Evolutionary conservation across 2,888 invertebrate genomes (phyloP).

Genomic region (Athetis lepigone): DNA sequence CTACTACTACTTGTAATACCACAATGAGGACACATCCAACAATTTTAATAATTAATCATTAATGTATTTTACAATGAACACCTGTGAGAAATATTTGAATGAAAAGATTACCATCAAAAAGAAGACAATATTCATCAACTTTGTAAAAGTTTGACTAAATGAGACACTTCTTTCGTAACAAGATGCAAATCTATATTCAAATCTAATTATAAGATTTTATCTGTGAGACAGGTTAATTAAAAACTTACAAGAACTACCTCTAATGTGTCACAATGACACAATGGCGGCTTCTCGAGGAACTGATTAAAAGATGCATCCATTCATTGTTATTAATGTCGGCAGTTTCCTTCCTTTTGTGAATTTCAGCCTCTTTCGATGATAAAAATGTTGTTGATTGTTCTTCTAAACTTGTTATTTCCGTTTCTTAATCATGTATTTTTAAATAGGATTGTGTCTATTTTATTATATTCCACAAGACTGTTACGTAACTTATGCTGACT

Average conservation of each 20-base stretch:
- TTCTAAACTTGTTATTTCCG: slow-evolving; percentile 23
- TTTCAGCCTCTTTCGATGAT: background rate
- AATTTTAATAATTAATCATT: too few species aligned
- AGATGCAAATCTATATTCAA: slow-evolving; percentile 25
- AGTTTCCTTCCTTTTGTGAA: slow-evolving; percentile 32
- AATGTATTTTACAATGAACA: too few species aligned
- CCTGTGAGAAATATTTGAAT: too few species aligned
- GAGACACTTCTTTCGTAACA: background rate
- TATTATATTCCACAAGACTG: too few species aligned
- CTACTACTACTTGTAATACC: too few species aligned
- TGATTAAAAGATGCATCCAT: slow-evolving; percentile 23
- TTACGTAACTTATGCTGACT: too few species aligned
- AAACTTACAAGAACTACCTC: slow-evolving; percentile 33
- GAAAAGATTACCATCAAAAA: too few species aligned
- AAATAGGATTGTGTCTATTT: too few species aligned
- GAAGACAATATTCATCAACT: background rate
- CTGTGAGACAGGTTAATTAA: slow-evolving; percentile 35
- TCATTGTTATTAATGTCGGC: slow-evolving; percentile 46
- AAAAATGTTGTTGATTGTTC: slow-evolving; percentile 28
- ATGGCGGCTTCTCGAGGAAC: slow-evolving; percentile 49
- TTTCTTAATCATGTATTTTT: background rate
- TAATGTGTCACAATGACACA: slow-evolving; percentile 46
- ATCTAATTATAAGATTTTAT: slow-evolving; percentile 36
- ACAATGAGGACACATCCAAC: too few species aligned
- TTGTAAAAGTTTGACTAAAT: background rate